Evolutionary conservation across 2,797 vertebrate genomes (phyloP).

Genomic region (Argya squamiceps): DNA sequence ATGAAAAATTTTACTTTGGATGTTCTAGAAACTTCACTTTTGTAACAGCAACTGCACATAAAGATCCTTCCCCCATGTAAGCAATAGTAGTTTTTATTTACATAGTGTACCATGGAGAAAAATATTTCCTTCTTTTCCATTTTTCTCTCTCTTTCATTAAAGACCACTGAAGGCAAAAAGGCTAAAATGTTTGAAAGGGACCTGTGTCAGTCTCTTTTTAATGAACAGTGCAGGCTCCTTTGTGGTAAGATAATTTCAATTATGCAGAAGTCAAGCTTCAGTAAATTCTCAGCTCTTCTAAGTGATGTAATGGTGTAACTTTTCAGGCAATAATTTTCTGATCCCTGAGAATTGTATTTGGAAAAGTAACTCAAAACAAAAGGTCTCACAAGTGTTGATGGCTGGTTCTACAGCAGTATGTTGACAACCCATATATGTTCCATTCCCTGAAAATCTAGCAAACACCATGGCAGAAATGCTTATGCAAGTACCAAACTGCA

Average conservation of each 20-base stretch:
- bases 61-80: not conserved
- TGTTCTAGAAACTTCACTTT: not conserved
- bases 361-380: conserved; percentile 7
- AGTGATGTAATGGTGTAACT: not conserved
- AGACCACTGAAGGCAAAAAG: not conserved
- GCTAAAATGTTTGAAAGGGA: not conserved
- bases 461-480: not conserved
- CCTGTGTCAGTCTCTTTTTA: not conserved
- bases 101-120: not conserved
- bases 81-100: not conserved
- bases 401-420: not conserved
- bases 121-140: not conserved
- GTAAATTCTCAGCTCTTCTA: not conserved
- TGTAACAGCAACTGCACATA: not conserved
- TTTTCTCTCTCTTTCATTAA: not conserved
- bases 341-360: not conserved
- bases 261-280: not conserved
- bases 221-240: not conserved
- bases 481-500: not conserved
- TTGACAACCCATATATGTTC: not conserved
- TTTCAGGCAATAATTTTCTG: not conserved
- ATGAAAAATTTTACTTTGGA: not conserved
- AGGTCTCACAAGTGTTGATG: not conserved
- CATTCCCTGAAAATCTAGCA: not conserved
- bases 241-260: conserved; percentile 2